phyloP scores from a whole-genome alignment of 1,140 invertebrate genomes.

The Berghia stephanieae region DNA sequence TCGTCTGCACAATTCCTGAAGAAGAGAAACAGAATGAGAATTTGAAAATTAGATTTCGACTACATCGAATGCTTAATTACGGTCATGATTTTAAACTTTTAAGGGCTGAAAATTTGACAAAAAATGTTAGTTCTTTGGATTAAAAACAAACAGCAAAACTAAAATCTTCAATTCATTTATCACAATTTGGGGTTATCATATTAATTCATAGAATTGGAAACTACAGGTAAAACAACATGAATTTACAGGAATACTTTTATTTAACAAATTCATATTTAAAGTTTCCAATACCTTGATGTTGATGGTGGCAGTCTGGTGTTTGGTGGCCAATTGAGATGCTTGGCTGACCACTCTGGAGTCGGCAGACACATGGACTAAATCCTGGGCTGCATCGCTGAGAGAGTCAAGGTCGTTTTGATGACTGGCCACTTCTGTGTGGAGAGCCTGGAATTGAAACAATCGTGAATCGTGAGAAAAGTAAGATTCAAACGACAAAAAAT shows the following conservation, averaged over 20 bases:
- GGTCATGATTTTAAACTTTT: too few relatives aligned
- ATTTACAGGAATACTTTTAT: too few relatives aligned
- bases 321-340: conserved; percentile 86
- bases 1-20: conserved; percentile 80
- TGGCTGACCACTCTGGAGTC: conserved; percentile 70
- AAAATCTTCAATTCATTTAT: too few relatives aligned
- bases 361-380: conserved; percentile 55
- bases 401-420: conserved; percentile 93
- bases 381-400: conserved; percentile 89
- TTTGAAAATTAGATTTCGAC: not conserved
- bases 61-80: too few relatives aligned
- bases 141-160: too few relatives aligned
- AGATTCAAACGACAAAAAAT: too few relatives aligned
- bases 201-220: too few relatives aligned
- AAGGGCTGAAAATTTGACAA: too few relatives aligned
- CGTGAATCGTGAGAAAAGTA: not conserved
- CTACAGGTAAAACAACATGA: too few relatives aligned
- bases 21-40: conserved; percentile 4
- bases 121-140: too few relatives aligned
- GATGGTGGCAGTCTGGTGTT: conserved; percentile 88
- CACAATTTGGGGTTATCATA: too few relatives aligned
- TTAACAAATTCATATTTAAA: conserved; percentile 2
- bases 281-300: conserved; percentile 81
- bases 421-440: conserved; percentile 79
- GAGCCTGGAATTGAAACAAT: conserved; percentile 30